Evolutionary conservation across 2,113 vertebrate species (phyloP).

Genomic region (Ploceus nigricollis): DNA sequence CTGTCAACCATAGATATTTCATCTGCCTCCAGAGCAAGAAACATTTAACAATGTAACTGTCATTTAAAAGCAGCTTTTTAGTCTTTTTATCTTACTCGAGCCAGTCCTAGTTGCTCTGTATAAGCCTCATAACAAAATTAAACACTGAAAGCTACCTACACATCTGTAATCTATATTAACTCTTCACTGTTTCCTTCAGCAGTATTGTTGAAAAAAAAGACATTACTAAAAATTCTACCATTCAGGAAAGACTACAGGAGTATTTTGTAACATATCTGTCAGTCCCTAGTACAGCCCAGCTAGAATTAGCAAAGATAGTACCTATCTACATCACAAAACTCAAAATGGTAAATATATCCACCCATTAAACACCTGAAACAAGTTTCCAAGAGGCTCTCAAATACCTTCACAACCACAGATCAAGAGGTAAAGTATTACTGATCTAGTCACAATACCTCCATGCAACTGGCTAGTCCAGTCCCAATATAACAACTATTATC

Average conservation of each 20-base stretch:
- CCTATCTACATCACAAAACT: background rate
- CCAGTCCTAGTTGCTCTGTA: background rate
- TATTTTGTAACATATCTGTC: background rate
- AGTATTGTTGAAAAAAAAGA: background rate
- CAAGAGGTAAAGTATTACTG: background rate
- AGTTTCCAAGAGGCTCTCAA: background rate
- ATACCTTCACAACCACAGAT: background rate
- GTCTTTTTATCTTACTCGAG: background rate
- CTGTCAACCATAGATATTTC: background rate
- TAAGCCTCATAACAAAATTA: background rate
- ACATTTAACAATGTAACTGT: background rate
- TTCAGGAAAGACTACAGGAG: background rate
- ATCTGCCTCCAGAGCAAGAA: background rate
- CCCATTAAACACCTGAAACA: background rate
- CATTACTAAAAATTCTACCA: background rate
- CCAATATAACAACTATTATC: background rate
- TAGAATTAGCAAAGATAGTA: background rate
- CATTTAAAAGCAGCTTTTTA: background rate
- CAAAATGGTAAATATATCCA: background rate
- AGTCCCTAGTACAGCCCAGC: background rate
- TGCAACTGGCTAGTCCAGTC: background rate
- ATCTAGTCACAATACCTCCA: background rate
- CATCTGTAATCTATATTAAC: background rate
- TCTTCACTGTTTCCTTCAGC: background rate
- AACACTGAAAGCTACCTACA: background rate